These are phyloP conservation scores for Lasioglossum morio DNA, from an alignment of 2,888 invertebrate species.

Conservation along the genomic window DNA sequence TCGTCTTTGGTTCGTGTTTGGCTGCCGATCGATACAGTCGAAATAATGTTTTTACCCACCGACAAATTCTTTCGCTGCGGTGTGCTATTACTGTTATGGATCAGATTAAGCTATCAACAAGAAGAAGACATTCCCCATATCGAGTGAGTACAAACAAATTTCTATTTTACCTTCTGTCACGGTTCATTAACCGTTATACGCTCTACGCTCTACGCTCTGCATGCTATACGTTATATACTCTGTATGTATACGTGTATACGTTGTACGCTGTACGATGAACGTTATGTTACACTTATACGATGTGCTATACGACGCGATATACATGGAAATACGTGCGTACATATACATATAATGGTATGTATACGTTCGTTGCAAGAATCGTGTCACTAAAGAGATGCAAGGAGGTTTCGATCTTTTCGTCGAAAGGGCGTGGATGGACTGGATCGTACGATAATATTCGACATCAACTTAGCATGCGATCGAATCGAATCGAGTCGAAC, in stretches of 20 bases:
- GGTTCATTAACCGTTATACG: not conserved
- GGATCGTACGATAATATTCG: not conserved
- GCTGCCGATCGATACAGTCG: slow-evolving; percentile 23
- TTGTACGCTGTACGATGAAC: not conserved
- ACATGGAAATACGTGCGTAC: not conserved
- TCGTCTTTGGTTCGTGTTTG: not conserved
- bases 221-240: not conserved
- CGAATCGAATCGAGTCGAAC: not conserved
- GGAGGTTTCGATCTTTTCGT: slow-evolving; percentile 4
- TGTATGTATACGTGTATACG: not conserved
- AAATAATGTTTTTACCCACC: slow-evolving; percentile 68
- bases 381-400: not conserved
- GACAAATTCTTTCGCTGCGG: slow-evolving; percentile 73
- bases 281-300: not conserved
- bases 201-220: not conserved
- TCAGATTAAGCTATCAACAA: slow-evolving; percentile 88
- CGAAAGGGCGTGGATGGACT: slow-evolving; percentile 31
- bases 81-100: slow-evolving; percentile 83
- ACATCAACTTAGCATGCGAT: no score
- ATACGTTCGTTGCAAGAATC: not conserved
- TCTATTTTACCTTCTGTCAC: not conserved
- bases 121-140: slow-evolving; percentile 96
- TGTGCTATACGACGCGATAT: not conserved
- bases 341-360: not conserved
- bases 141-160: slow-evolving; percentile 88